Percentiles rank a stretch among this genome's conserved stretches.
Evolutionary conservation across 2,113 vertebrate species (phyloP).

Genomic region (Sebastes fasciatus): DNA sequence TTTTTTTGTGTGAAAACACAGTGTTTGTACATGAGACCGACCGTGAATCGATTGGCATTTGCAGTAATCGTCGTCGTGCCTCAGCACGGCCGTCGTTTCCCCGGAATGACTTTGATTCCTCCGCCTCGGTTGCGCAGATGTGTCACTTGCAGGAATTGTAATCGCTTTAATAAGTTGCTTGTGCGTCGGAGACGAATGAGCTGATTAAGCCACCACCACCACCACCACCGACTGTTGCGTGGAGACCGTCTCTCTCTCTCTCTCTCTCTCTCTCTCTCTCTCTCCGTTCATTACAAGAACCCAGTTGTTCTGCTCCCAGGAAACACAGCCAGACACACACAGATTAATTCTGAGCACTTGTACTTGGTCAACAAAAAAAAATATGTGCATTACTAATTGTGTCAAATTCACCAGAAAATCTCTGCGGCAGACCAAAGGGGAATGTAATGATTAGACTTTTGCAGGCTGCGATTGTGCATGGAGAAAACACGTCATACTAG

Average conservation of each 20-base stretch:
- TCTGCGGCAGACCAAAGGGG: not conserved
- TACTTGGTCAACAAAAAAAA: slow-evolving; percentile 15
- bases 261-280: not conserved
- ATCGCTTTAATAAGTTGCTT: slow-evolving; percentile 57
- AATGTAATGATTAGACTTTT: slow-evolving; percentile 16
- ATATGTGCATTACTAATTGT: slow-evolving; percentile 27
- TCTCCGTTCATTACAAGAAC: slow-evolving; percentile 13
- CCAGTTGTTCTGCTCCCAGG: slow-evolving; percentile 31
- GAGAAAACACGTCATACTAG: not conserved
- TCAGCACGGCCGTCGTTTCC: not conserved
- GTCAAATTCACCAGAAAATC: slow-evolving; percentile 38
- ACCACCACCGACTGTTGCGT: slow-evolving; percentile 3
- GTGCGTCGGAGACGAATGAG: slow-evolving; percentile 23
- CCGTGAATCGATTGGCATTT: slow-evolving; percentile 5
- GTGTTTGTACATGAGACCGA: not conserved
- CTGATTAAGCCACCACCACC: slow-evolving; percentile 35
- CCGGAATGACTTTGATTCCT: slow-evolving; percentile 15
- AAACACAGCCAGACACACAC: slow-evolving; percentile 21
- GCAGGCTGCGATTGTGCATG: not conserved
- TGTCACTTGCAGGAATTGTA: slow-evolving; percentile 49
- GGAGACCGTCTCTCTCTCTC: slow-evolving; percentile 18
- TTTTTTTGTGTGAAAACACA: not conserved
- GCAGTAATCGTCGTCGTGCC: not conserved
- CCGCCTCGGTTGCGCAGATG: not conserved
- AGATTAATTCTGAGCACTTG: slow-evolving; percentile 7